Conservation (phyloP, 1,140 invertebrate genomes). For the Archegozetes longisetosus region DNA sequence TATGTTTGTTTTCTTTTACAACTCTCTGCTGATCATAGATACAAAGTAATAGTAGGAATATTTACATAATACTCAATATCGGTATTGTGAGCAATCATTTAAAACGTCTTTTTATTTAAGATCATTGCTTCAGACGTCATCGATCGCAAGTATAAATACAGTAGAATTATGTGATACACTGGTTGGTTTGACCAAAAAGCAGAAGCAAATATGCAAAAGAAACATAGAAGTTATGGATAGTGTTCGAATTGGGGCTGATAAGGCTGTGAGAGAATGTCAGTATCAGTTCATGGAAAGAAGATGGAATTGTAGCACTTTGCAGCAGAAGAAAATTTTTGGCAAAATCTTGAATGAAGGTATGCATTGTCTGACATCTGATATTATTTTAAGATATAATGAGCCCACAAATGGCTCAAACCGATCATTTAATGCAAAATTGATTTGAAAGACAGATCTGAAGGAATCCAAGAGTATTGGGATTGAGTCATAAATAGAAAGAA, state of each 20-base stretch:
- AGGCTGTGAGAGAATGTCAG: constrained; percentile 74
- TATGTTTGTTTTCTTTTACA: no score
- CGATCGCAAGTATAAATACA: constrained; percentile 11
- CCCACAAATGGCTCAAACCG: no score
- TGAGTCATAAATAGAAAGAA: no score
- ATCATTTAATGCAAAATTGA: no score
- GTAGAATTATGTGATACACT: constrained; percentile 15
- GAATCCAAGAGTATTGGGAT: no score
- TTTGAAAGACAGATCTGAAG: no score
- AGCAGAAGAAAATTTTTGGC: neutral
- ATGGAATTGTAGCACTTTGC: constrained; percentile 59
- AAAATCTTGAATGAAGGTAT: neutral
- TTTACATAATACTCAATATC: neutral
- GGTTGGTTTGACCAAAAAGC: constrained; percentile 22
- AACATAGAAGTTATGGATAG: constrained; percentile 32
- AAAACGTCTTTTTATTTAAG: no score
- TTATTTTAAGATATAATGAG: no score
- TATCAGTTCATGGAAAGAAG: constrained; percentile 64
- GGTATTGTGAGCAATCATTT: neutral
- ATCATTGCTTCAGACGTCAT: neutral
- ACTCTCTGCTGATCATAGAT: no score
- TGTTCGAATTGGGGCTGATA: constrained; percentile 50
- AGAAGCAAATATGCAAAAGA: constrained; percentile 28
- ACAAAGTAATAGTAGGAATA: neutral
- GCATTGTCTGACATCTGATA: no score